Base-by-base conservation (phyloP, 2,888 invertebrate species). In the Epicampocera succincta region DNA sequence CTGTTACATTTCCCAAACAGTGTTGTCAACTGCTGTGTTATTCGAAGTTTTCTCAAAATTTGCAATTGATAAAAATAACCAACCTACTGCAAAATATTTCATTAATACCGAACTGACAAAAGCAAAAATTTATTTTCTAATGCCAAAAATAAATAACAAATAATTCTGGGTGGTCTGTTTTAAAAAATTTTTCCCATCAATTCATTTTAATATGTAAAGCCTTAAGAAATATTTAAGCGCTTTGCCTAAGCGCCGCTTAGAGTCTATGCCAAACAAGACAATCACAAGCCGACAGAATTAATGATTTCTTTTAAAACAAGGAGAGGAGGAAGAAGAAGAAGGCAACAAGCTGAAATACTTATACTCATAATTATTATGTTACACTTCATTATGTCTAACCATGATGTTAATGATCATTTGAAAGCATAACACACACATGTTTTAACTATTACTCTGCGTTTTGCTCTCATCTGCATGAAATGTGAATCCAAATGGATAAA, bases 401-500 rank as follows among this genome's bases (percentile, higher is more conserved):
- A 40, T n/a, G 29, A 38, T 21, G 25, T 6, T 60, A 38, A 60
- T 42, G 29, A 65, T 58, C 33, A 58, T 60, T 48, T 65, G 38
- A 33, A 19, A 25, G 40, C 15, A 21, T 66, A 17, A 52, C 42
- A 12, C 12, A 13, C 38, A 9, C 15, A 19, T 65, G 1, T 33
- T 6, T 33, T 3, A 9, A 9, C 33, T 33, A 46, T 25, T 54
- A 44, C 17, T 46, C 19, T 40, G 13, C 15, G 38, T 8, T 19
- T 15, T 29, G 15, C 19, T 54, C 52, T 15, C 44, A 63, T 44
- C 61, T 66, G 5, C 48, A 61, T 46, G 38, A 56, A 76, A 76
- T 61, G 25, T 63, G 54, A 77, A 63, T 71, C 21, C 48, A 58
- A 65, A 69, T 69, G 68, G 63, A 73, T 77, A 77, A 73, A 73